A percentile compares a stretch with the other conserved stretches of the same genome.
Evolutionary conservation across 2,797 vertebrate genomes (phyloP).

Genomic region (Squalus acanthias): DNA sequence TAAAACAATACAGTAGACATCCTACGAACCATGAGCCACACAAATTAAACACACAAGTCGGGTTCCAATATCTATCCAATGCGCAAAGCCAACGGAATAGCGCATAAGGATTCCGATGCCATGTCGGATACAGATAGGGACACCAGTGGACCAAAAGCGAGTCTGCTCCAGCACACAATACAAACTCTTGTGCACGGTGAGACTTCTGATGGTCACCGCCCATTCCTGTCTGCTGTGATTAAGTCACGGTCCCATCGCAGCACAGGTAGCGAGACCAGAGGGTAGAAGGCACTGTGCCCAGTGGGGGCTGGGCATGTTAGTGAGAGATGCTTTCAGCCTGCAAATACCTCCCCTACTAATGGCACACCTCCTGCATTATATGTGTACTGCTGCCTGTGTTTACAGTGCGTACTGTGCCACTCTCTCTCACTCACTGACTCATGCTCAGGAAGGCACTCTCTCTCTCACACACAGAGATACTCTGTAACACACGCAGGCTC

Average conservation of each 20-base stretch:
- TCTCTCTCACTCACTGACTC: not conserved
- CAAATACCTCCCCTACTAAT: not conserved
- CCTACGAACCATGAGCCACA: not conserved
- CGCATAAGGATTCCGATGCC: not conserved
- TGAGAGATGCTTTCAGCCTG: not conserved
- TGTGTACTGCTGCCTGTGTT: not conserved
- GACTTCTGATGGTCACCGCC: not conserved
- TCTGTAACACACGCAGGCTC: too few species aligned
- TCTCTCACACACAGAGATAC: too few species aligned
- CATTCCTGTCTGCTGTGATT: not conserved
- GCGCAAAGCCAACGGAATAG: not conserved
- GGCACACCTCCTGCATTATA: not conserved
- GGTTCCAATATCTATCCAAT: not conserved
- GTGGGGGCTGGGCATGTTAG: too few species aligned
- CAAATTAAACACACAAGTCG: not conserved
- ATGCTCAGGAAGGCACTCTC: too few species aligned
- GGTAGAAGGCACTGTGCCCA: not conserved
- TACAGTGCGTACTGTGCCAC: not conserved
- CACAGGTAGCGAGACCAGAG: not conserved
- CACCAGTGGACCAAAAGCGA: not conserved
- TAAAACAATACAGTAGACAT: not conserved
- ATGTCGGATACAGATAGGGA: too few species aligned
- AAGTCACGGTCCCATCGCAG: not conserved
- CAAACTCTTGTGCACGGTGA: not conserved
- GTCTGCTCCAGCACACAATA: not conserved